These are phyloP conservation scores for Abramis brama DNA, from an alignment of 2,113 vertebrate species.

Conservation along the genomic window DNA sequence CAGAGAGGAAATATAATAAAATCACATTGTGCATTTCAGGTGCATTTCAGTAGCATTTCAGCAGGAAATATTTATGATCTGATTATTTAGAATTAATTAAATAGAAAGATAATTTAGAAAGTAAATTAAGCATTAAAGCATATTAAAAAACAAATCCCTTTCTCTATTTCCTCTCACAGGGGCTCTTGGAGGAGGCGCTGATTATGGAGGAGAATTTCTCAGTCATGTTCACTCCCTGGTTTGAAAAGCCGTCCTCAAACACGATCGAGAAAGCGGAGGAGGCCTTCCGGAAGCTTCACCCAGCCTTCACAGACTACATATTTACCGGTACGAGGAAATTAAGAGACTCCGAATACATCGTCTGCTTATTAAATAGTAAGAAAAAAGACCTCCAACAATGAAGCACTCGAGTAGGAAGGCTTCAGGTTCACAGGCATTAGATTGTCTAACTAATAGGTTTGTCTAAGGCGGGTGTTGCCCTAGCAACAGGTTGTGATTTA, in stretches of 20 bases:
- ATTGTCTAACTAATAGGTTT: conserved; percentile 10
- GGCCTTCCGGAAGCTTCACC: conserved; percentile 70
- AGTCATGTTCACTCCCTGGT: conserved; percentile 75
- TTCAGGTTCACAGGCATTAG: conserved; percentile 12
- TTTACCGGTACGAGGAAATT: conserved; percentile 72
- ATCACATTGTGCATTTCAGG: background rate
- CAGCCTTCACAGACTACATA: conserved; percentile 66
- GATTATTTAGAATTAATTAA: conserved; percentile 12
- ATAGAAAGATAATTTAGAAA: no score
- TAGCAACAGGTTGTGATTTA: conserved; percentile 46
- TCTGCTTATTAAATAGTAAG: background rate
- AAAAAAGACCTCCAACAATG: conserved; percentile 4
- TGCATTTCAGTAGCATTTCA: background rate
- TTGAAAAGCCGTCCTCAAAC: conserved; percentile 63
- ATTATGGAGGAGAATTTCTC: conserved; percentile 69
- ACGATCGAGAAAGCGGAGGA: conserved; percentile 70
- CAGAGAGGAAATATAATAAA: background rate
- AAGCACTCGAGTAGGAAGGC: background rate
- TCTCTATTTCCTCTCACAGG: background rate
- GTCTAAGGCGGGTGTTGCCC: conserved; percentile 40
- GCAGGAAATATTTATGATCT: conserved; percentile 20
- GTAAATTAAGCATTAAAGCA: conserved; percentile 18
- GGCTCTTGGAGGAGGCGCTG: conserved; percentile 75
- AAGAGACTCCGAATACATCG: background rate
- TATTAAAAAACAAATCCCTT: conserved; percentile 36